Evolutionary conservation across 1,140 invertebrate genomes (phyloP).

Genomic region (Hyphantria cunea): DNA sequence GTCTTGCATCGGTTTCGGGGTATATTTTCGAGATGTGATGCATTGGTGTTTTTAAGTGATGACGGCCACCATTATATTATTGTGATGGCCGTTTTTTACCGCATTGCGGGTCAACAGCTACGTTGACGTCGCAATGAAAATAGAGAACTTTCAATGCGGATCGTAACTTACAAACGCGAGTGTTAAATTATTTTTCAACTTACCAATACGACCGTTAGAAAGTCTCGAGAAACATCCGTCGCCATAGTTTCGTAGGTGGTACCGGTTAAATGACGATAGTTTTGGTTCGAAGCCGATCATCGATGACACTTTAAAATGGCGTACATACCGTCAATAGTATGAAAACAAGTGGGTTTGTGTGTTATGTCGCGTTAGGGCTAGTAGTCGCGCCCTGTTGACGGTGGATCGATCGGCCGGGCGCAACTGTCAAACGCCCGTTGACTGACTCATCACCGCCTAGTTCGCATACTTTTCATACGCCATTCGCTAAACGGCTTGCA

Average conservation of each 20-base stretch:
- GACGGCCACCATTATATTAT: slow-evolving; percentile 82
- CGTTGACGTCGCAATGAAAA: slow-evolving; percentile 37
- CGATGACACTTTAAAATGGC: slow-evolving; percentile 44
- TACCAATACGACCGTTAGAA: slow-evolving; percentile 42
- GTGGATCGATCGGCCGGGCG: slow-evolving; percentile 72
- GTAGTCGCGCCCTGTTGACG: slow-evolving; percentile 54
- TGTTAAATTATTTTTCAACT: slow-evolving; percentile 12
- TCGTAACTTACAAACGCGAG: slow-evolving; percentile 11
- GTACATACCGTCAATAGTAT: slow-evolving; percentile 26
- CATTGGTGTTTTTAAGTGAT: slow-evolving; percentile 80
- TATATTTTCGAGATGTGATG: slow-evolving; percentile 75
- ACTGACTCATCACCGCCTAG: slow-evolving; percentile 71
- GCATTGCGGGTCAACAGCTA: slow-evolving; percentile 74
- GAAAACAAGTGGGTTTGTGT: slow-evolving; percentile 49
- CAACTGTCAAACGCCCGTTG: slow-evolving; percentile 78
- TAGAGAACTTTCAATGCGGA: slow-evolving; percentile 1
- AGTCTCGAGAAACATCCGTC: slow-evolving; percentile 62
- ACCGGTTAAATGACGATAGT: slow-evolving; percentile 69
- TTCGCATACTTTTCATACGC: slow-evolving; percentile 66
- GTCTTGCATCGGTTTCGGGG: slow-evolving; percentile 42
- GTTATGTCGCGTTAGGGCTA: slow-evolving; percentile 31
- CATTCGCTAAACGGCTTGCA: slow-evolving; percentile 57
- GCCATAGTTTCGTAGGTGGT: slow-evolving; percentile 75
- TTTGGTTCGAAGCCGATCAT: slow-evolving; percentile 41
- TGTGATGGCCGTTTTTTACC: slow-evolving; percentile 81